A percentile compares a stretch with the other conserved stretches of the same genome.
Evolutionary conservation across 2,797 vertebrate species (phyloP).

Genomic region (Mionectes olivaceus): DNA sequence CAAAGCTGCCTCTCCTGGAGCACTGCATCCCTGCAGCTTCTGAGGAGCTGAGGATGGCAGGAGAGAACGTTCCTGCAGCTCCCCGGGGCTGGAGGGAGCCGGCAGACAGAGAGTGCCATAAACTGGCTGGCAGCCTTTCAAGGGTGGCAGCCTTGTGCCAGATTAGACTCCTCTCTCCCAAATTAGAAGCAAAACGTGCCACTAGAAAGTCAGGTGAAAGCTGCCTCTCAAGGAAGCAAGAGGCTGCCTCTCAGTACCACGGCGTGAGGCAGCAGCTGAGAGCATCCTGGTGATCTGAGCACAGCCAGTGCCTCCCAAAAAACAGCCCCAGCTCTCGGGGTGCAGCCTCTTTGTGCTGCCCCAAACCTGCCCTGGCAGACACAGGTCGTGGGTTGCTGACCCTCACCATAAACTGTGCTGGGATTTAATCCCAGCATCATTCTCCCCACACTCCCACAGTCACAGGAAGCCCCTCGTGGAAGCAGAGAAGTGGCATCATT

Average conservation of each 20-base stretch:
- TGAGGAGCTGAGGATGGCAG: background rate
- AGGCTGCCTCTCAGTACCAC: background rate
- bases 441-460: background rate
- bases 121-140: slow-evolving; percentile 44
- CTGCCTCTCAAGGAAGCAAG: slow-evolving; percentile 53
- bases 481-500: background rate
- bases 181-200: slow-evolving; percentile 66
- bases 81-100: background rate
- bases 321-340: background rate
- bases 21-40: background rate
- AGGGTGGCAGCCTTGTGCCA: slow-evolving; percentile 54
- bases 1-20: background rate
- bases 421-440: background rate
- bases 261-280: background rate
- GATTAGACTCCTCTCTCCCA: slow-evolving; percentile 24
- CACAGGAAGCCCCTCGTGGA: background rate
- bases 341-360: background rate
- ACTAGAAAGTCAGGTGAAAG: slow-evolving; percentile 59
- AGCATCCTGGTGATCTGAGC: background rate
- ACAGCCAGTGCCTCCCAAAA: background rate
- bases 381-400: rapidly evolving
- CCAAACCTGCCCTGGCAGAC: background rate
- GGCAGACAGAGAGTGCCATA: background rate
- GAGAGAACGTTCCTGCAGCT: background rate
- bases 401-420: background rate